Base-by-base conservation (phyloP, 2,888 invertebrate genomes). In the Rhingia rostrata region DNA sequence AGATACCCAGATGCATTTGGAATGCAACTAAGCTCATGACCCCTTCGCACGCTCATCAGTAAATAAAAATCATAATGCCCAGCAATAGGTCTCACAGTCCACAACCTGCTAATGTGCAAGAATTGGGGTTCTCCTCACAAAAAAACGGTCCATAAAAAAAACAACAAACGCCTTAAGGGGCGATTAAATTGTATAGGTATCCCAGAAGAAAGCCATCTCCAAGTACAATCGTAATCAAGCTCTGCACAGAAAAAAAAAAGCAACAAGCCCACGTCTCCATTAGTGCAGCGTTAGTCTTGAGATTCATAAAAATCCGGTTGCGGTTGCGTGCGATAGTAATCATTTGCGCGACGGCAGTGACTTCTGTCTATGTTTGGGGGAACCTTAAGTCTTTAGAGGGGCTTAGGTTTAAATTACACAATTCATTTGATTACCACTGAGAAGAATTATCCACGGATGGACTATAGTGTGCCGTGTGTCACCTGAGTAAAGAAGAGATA, bases 321-420 rank as follows among this genome's bases (percentile, higher is more conserved):
- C 60, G 66, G 53, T 80, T 74, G 80, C 67, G 67, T 67, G 74
- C 14, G 49, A 74, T 80, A 67, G 43, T 45, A 12, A 67, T 79
- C 51, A 74, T 45, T 67, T 80, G 43, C 54, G 51, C 41, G 49
- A 45, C 43, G 63, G 41, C 12, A 7, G 12, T 22, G 56, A 43
- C 51, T 51, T 61, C 61, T 51, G 58, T 41, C 30, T 39, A n/a
- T 14, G 39, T 10, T 43, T 12, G 45, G 6, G 45, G 14, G 30
- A 12, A 39, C 37, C 47, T 14, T 12, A 45, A 43, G 14, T 41
- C 41, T 35, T 7, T 12, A 6, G 41, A 14, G 39, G 30, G 9
- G 30, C 41, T 12, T 33, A 22, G 5, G 10, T 37, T 43, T 12
- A n/a, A 6, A 9, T 72, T 72, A 72, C 60, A 60, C 43, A 72